Conservation (phyloP, 2,888 invertebrate genomes). For the Theristus sp. region DNA sequence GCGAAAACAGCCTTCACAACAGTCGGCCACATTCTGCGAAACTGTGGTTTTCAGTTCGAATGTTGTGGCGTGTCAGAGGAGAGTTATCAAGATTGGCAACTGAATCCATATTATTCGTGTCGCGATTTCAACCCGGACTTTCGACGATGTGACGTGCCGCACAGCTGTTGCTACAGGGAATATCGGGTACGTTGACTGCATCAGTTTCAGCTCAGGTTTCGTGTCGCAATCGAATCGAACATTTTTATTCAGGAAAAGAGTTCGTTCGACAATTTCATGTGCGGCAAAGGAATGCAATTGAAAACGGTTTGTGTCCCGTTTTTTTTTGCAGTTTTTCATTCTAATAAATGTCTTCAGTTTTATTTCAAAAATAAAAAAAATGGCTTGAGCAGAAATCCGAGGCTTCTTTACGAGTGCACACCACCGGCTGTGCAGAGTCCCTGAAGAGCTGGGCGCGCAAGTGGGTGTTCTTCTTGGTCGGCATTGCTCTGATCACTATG, state of each 20-base stretch:
- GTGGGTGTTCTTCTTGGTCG: not conserved
- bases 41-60: slow-evolving; percentile 1
- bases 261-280: not conserved
- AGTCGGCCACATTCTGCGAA: not conserved
- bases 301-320: not conserved
- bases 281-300: not conserved
- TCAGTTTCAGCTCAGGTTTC: not conserved
- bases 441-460: not conserved
- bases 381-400: not conserved
- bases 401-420: not conserved
- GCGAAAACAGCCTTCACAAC: not conserved
- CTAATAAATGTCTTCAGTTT: not conserved
- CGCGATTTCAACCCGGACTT: not conserved
- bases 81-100: not conserved
- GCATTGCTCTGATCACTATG: not conserved
- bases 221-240: not conserved
- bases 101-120: not conserved
- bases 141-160: not conserved
- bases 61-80: slow-evolving; percentile 1
- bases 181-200: not conserved
- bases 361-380: not conserved
- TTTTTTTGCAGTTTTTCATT: not conserved
- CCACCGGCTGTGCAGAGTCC: not conserved
- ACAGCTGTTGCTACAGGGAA: not conserved
- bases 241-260: not conserved